Percentiles rank a stretch among this genome's conserved stretches.
Conservation (phyloP, 2,797 vertebrate genomes). For the Gallirallus australis region DNA sequence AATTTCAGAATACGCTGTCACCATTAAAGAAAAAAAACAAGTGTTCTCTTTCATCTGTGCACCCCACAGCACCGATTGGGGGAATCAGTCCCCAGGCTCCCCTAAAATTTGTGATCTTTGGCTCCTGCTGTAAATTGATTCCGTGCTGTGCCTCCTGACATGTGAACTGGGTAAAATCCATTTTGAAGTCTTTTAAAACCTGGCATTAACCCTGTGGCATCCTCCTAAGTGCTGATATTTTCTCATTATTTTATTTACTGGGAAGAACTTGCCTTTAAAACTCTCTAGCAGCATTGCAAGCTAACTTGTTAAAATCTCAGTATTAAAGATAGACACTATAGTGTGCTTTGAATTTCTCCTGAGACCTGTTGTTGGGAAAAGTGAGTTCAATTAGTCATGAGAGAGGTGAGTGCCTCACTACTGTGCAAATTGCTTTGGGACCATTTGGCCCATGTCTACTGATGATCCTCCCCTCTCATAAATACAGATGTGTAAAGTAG, state of each 20-base stretch:
- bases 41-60: conserved; percentile 72
- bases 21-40: conserved; percentile 76
- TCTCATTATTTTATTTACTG: conserved; percentile 56
- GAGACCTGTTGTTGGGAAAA: conserved; percentile 52
- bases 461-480: conserved; percentile 17
- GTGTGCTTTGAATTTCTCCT: conserved; percentile 47
- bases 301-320: conserved; percentile 47
- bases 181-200: conserved; percentile 71
- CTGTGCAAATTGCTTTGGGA: conserved; percentile 66
- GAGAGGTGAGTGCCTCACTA: conserved; percentile 63
- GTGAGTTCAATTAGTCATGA: conserved; percentile 65
- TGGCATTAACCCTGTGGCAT: conserved; percentile 73
- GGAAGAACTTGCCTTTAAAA: conserved; percentile 53
- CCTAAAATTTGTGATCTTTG: conserved; percentile 84
- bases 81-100: conserved; percentile 76
- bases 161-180: conserved; percentile 65
- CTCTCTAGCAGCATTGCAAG: conserved; percentile 1
- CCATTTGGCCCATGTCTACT: conserved; percentile 57
- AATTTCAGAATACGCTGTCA: conserved; percentile 75
- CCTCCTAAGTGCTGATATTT: conserved; percentile 58
- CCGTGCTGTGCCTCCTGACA: conserved; percentile 74
- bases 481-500: conserved; percentile 58
- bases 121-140: conserved; percentile 79
- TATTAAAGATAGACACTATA: neutral
- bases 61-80: conserved; percentile 68